Evolutionary conservation across 2,888 invertebrate genomes (phyloP), one percentile per base, ranked within the genome.

Genomic region (Hypercompe scribonia): DNA sequence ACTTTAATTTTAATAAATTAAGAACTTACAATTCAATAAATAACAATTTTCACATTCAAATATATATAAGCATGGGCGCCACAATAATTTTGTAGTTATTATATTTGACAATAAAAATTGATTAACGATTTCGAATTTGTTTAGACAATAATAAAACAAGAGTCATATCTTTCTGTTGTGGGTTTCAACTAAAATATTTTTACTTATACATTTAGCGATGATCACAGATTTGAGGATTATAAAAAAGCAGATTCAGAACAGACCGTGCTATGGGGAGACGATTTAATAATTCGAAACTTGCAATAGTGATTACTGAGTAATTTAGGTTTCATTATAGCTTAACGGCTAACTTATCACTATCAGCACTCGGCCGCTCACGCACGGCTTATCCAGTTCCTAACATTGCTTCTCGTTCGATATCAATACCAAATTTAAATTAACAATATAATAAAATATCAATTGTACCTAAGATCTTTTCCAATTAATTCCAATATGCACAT

Each of bases 381-480:
- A 86, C 93, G 92, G 92, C 92, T 82, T 89, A 79, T 88, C 91
- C 89, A 85, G 84, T 90, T 90, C 90, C 91, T 92, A 93, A 92
- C 94, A 95, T 94, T 95, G 95, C 95, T 94, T 95, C 88, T 94
- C 94, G 91, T 89, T 92, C 90, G 92, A 93, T 93, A 95, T 95
- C 94, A 93, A 92, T 94, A 94, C 94, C 93, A 93, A 93, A 92
- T 93, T 94, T 95, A 94, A 95, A 94, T 95, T 94, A 95, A 95
- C 94, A 95, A 93, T 93, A 94, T 94, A 94, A 94, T 95, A 95
- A 95, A 95, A 95, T 95, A 95, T 95, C 94, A 95, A 95, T 95
- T 95, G 94, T 95, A 95, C 94, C 95, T 95, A 95, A 95, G 95
- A 95, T 95, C 94, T 94, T 93, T 94, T 94, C 93, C 92, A 92